Evolutionary conservation across 2,797 vertebrate genomes (phyloP), one percentile per base, ranked within the genome.

Genomic region (Cirrhinus mrigala): DNA sequence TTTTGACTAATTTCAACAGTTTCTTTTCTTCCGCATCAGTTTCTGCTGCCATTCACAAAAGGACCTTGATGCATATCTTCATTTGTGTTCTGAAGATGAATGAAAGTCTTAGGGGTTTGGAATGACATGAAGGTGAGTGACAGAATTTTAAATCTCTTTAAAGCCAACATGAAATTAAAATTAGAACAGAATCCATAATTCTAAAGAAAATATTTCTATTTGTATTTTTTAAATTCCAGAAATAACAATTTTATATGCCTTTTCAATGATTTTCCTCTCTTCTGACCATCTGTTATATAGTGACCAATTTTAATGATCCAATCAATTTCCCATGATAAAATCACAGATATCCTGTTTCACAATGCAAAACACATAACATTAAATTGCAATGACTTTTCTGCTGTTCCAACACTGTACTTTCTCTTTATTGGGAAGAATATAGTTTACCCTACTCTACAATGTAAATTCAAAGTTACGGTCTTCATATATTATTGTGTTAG

Each of bases 291-390:
- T 48, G 9, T 64, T 44, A 46, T 48, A 20, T 1, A 48, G 37
- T 71, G n/a, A 56, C n/a, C 20, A 14, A 0, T 48, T 66, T 22
- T 16, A 27, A 62, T 9, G 4, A 82, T 62, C 1, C 4, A 29
- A n/a, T 60, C 10, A 29, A 40, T 81, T 70, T 16, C 9, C 14
- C 33, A 69, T 81, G 48, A 80, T 54, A 69, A 56, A 82, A 29
- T 27, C 5, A 44, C 27, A 3, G 29, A 58, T 27, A 11, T 11
- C n/a, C 6, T 46, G 24, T 33, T 73, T 73, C 37, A 60, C 52
- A 33, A 75, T 20, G 0, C 11, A 44, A 81, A 81, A 70, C 11
- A 20, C 8, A 10, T n/a, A 48, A 70, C 14, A 56, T 64, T 18
- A n/a, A 24, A 2, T 80, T 37, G 78, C 27, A 52, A 33, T 33